Percentiles rank a stretch among this genome's conserved stretches.
Evolutionary conservation across 1,140 invertebrate species (phyloP).

Genomic region (Trichomalopsis sarcophagae): DNA sequence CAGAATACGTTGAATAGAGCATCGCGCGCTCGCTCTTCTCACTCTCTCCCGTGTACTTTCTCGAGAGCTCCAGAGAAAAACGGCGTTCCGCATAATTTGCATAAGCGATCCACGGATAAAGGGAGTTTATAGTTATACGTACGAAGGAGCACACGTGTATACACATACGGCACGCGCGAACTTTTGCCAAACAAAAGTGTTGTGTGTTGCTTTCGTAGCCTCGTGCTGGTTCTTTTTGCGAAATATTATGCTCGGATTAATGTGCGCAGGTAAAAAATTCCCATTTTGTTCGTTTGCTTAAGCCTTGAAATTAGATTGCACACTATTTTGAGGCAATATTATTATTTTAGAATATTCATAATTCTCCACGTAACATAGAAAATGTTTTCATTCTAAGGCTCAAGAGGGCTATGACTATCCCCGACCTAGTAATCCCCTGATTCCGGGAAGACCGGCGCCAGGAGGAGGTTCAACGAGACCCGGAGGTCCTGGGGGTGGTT

Average conservation of each 20-base stretch:
- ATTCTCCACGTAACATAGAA: not conserved
- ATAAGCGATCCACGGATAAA: conserved; percentile 24
- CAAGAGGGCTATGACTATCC: conserved; percentile 70
- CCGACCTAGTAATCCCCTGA: conserved; percentile 65
- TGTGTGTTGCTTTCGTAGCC: not conserved
- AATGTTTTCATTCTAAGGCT: conserved; percentile 60
- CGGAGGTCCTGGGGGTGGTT: conserved; percentile 53
- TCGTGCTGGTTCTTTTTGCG: not conserved
- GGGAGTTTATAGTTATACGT: not conserved
- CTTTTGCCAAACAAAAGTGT: not conserved
- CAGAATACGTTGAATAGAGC: conserved; percentile 48
- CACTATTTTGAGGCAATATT: too few species aligned
- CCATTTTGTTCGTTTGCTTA: too few species aligned
- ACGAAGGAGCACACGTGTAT: not conserved
- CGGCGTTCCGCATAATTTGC: conserved; percentile 25
- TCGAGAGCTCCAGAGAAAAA: conserved; percentile 34
- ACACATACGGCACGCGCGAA: not conserved
- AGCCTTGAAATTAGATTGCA: too few species aligned
- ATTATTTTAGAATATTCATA: not conserved
- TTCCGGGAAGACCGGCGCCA: conserved; percentile 57
- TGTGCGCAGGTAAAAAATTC: too few species aligned
- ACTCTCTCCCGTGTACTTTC: conserved; percentile 41
- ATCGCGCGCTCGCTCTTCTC: conserved; percentile 17
- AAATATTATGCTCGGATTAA: not conserved
- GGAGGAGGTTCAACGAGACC: conserved; percentile 52